These are phyloP conservation scores for Corydoras maculifer DNA, from an alignment of 2,113 vertebrate species.

Conservation along the genomic window DNA sequence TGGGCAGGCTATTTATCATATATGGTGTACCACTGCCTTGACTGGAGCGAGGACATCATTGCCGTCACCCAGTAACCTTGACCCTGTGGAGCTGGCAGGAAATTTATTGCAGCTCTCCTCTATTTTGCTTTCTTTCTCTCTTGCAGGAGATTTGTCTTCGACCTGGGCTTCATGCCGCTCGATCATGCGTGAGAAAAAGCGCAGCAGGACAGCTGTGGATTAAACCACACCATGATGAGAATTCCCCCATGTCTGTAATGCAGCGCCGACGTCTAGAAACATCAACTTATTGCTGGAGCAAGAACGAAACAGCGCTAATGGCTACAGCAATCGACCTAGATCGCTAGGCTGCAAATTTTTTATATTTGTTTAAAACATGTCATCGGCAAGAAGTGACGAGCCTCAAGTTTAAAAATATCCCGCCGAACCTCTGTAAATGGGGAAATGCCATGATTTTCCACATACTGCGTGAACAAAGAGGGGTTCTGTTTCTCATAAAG, in stretches of 20 bases:
- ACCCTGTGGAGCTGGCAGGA: conserved; percentile 12
- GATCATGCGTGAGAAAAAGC: conserved; percentile 23
- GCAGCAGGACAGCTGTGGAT: conserved; percentile 11
- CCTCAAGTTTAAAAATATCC: too few species aligned
- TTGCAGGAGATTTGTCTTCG: neutral
- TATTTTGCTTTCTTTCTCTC: neutral
- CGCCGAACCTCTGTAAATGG: neutral
- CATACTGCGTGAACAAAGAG: conserved; percentile 54
- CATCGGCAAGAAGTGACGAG: too few species aligned
- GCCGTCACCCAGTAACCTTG: conserved; percentile 29
- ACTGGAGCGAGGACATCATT: conserved; percentile 10
- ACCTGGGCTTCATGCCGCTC: neutral
- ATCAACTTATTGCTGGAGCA: neutral
- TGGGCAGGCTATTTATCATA: conserved; percentile 20
- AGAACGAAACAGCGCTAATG: neutral
- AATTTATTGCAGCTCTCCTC: conserved; percentile 27
- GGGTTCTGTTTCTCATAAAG: conserved; percentile 53
- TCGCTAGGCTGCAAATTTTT: too few species aligned
- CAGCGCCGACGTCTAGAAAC: conserved; percentile 7
- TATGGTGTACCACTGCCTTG: conserved; percentile 1
- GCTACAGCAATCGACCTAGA: neutral
- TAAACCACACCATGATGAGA: conserved; percentile 12
- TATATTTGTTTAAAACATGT: too few species aligned
- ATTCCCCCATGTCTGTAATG: neutral
- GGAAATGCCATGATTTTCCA: conserved; percentile 25